Conservation (phyloP, 2,888 invertebrate genomes). For the Heliconius sara region DNA sequence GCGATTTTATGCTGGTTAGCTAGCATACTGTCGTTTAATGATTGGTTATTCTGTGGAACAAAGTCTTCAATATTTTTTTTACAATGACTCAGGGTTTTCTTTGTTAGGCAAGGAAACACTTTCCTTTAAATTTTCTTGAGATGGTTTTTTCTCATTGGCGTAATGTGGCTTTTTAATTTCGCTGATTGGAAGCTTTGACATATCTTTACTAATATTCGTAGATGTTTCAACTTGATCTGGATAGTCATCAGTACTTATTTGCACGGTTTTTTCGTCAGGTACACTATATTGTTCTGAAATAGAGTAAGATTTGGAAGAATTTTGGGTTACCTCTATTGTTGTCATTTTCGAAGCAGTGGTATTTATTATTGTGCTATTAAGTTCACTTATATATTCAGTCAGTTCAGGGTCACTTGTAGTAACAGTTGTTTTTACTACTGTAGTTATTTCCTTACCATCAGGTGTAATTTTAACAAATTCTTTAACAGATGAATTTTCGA, state of each 20-base stretch:
- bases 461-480: conserved; percentile 53
- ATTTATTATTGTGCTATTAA: conserved; percentile 62
- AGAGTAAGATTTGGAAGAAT: conserved; percentile 66
- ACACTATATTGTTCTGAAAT: conserved; percentile 57
- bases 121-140: neutral
- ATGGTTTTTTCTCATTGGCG: neutral
- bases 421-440: conserved; percentile 58
- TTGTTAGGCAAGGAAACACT: neutral
- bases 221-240: conserved; percentile 60
- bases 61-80: conserved; percentile 2
- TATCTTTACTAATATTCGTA: neutral
- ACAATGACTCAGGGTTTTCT: neutral
- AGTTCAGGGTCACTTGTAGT: conserved; percentile 59
- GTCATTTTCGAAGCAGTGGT: conserved; percentile 68
- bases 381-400: conserved; percentile 62
- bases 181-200: neutral
- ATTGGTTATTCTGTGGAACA: neutral
- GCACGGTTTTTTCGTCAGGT: conserved; percentile 54
- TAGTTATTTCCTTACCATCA: conserved; percentile 60
- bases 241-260: conserved; percentile 53
- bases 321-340: conserved; percentile 67
- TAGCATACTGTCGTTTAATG: neutral
- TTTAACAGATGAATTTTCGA: conserved; percentile 55
- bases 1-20: neutral
- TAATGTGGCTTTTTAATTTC: conserved; percentile 16